Base-by-base conservation (phyloP, 1,140 invertebrate genomes). In the Lasioglossum baleicum region DNA sequence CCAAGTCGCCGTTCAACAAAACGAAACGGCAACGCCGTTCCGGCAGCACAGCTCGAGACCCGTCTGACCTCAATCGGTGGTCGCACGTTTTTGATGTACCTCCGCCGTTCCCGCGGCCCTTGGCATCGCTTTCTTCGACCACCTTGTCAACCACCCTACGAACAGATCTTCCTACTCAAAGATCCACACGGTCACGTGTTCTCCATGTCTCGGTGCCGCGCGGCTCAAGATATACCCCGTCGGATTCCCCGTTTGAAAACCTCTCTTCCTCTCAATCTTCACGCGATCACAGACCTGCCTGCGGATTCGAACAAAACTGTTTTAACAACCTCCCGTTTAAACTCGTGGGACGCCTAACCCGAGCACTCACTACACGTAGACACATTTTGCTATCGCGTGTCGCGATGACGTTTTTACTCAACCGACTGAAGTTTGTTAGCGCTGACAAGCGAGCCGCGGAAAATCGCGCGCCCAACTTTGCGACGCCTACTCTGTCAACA, bases 21-120 rank as follows among this genome's bases (percentile, higher is more conserved):
- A 42, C 72, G 35, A 35, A 35, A 35, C 35, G 35, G 35, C 35
- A 53, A 67, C 77, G 64, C 53, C 67, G 61, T 65, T 64, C 63
- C 20, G 31, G 35, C 66, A 66, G 61, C 75, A 35, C 75, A 35
- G 35, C 60, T 66, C 80, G 84, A 72, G 80, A 44, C 60, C 64
- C 15, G 44, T 77, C 77, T 83, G 85, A 86, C 84, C 85, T 86
- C 85, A 86, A 86, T 80, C 73, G 76, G 60, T 72, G 74, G 61
- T 83, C 76, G 75, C 83, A 80, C 73, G 81, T 61, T 85, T 82
- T 73, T 73, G 81, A 78, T 80, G 58, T 79, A 77, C 61, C 56
- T 75, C 60, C 56, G 80, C 76, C 51, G 79, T 75, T 56, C 81
- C 73, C 81, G 83, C 85, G 84, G 58, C 74, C 82, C 81, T 86